Evolutionary conservation across 2,888 invertebrate species (phyloP).

Genomic region (Lasioglossum figueresi): DNA sequence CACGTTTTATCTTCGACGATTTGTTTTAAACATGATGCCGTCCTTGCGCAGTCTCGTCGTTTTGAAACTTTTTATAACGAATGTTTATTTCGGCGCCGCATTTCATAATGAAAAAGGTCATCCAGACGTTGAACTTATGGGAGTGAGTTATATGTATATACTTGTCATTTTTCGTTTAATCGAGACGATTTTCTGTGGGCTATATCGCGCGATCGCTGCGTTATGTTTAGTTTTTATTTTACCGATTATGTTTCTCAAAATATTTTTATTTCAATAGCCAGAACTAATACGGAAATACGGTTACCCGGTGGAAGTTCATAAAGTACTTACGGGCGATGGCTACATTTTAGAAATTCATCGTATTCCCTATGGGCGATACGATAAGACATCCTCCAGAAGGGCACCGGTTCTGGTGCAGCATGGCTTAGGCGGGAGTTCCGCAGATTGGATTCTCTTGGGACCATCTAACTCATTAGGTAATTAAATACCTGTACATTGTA

Average conservation of each 20-base stretch:
- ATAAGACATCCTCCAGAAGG: conserved; percentile 54
- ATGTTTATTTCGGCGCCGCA: neutral
- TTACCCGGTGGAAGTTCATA: conserved; percentile 84
- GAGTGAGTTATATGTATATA: conserved; percentile 46
- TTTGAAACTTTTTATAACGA: conserved; percentile 5
- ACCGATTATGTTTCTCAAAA: neutral
- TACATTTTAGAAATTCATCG: conserved; percentile 85
- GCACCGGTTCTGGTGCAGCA: conserved; percentile 85
- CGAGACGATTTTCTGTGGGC: neutral
- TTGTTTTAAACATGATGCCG: conserved; percentile 34
- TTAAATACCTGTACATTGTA: neutral
- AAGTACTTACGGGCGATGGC: conserved; percentile 83
- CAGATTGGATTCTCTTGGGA: conserved; percentile 89
- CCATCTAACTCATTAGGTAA: conserved; percentile 82
- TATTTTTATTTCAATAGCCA: conserved; percentile 65
- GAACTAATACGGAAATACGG: conserved; percentile 83
- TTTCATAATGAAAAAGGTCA: conserved; percentile 24
- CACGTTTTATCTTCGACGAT: conserved; percentile 31
- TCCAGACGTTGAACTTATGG: conserved; percentile 34
- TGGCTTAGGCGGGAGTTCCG: conserved; percentile 88
- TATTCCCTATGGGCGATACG: conserved; percentile 83
- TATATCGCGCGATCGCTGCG: neutral
- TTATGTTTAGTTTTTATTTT: neutral
- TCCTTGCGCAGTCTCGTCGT: conserved; percentile 19
- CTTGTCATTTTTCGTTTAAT: neutral